Conservation (phyloP, 2,888 invertebrate species). For the Xestobium rufovillosum region DNA sequence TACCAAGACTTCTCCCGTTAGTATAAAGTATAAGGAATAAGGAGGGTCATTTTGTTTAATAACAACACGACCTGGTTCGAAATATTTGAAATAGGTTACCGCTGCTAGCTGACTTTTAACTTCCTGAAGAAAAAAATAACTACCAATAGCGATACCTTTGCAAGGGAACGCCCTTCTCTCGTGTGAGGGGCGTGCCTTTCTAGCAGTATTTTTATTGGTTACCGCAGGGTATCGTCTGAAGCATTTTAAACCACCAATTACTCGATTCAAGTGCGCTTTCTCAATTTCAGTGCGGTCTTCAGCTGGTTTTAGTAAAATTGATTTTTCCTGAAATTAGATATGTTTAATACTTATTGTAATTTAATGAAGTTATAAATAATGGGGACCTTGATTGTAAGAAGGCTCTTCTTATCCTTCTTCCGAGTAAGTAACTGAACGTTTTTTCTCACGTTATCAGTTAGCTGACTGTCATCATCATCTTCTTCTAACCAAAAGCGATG, state of each 20-base stretch:
- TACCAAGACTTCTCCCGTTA: slow-evolving; percentile 52
- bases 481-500: slow-evolving; percentile 51
- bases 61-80: slow-evolving; percentile 51
- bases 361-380: no score
- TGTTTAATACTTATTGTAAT: no score
- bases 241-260: slow-evolving; percentile 55
- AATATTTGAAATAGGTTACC: slow-evolving; percentile 55
- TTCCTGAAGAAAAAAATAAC: slow-evolving; percentile 39
- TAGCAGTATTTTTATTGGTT: no score
- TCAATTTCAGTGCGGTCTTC: slow-evolving; percentile 52
- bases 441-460: slow-evolving; percentile 46
- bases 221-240: slow-evolving; percentile 55
- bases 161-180: no score
- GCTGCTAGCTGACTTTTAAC: slow-evolving; percentile 55
- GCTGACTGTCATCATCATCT: slow-evolving; percentile 43
- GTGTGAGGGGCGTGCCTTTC: no score
- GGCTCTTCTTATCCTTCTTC: slow-evolving; percentile 29
- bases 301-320: slow-evolving; percentile 50
- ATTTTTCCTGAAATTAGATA: slow-evolving; percentile 48
- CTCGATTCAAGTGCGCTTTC: slow-evolving; percentile 49
- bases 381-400: slow-evolving; percentile 27
- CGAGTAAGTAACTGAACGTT: slow-evolving; percentile 43
- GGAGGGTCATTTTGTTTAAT: slow-evolving; percentile 56
- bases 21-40: slow-evolving; percentile 56
- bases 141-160: slow-evolving; percentile 5